Evolutionary conservation across 2,113 vertebrate genomes (phyloP).

Genomic region (Hemicordylus capensis): DNA sequence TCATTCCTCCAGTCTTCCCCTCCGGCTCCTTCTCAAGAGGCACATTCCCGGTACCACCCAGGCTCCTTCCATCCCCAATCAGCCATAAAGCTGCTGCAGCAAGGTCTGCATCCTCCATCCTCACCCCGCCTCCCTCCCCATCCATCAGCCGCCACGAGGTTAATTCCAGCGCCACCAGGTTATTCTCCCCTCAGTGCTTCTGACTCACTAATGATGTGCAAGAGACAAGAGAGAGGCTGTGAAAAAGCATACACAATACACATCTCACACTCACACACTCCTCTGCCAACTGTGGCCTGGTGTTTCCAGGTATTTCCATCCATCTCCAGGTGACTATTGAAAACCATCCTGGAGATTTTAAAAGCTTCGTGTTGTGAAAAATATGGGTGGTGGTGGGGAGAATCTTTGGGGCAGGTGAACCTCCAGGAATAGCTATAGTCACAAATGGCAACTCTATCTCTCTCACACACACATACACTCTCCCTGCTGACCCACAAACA

Average conservation of each 20-base stretch:
- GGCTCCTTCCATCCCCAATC: slow-evolving; percentile 6
- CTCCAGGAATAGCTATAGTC: too few relatives aligned
- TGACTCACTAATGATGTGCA: slow-evolving; percentile 26
- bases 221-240: rapidly evolving
- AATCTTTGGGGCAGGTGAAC: too few relatives aligned
- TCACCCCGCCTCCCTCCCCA: slow-evolving; percentile 18
- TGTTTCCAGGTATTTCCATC: too few relatives aligned
- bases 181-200: slow-evolving; percentile 29
- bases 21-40: slow-evolving; percentile 24
- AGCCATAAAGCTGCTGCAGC: slow-evolving; percentile 17
- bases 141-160: slow-evolving; percentile 58
- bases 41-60: neutral
- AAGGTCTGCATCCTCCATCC: neutral
- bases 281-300: too few relatives aligned
- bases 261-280: too few relatives aligned
- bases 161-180: slow-evolving; percentile 50
- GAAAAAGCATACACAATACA: slow-evolving; percentile 18
- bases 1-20: slow-evolving; percentile 36
- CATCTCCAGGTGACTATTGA: too few relatives aligned
- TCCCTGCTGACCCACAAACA: neutral
- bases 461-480: too few relatives aligned
- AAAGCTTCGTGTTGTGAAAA: too few relatives aligned
- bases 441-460: too few relatives aligned
- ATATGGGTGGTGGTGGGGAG: too few relatives aligned
- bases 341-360: too few relatives aligned